Percentiles rank a stretch among this genome's conserved stretches.
phyloP scores from a whole-genome alignment of 2,888 invertebrate genomes.

The Eristalinus sepulchralis region DNA sequence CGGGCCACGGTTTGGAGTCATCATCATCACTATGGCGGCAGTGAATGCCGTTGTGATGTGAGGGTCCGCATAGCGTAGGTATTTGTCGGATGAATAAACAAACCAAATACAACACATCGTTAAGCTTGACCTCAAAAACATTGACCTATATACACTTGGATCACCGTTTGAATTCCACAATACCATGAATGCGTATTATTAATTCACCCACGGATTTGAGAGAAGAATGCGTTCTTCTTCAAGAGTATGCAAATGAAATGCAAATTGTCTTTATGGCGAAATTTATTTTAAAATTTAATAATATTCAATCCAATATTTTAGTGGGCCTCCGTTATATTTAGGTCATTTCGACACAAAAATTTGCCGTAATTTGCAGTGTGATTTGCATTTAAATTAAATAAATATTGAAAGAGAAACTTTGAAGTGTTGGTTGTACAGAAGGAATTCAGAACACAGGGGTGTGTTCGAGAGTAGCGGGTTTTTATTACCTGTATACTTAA shows the following conservation, averaged over 20 bases:
- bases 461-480: too few species aligned
- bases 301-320: neutral
- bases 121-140: conserved; percentile 63
- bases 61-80: conserved; percentile 1
- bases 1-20: conserved; percentile 5
- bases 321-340: conserved; percentile 6
- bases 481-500: too few species aligned
- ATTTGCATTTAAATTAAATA: neutral
- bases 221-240: neutral
- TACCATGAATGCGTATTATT: conserved; percentile 26
- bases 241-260: conserved; percentile 31
- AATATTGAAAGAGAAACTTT: conserved; percentile 15
- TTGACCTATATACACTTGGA: conserved; percentile 52
- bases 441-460: neutral
- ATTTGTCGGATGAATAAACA: conserved; percentile 59
- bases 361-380: neutral
- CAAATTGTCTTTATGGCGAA: conserved; percentile 30
- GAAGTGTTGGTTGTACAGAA: neutral
- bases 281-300: conserved; percentile 19
- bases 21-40: neutral
- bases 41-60: neutral
- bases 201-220: conserved; percentile 46
- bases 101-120: conserved; percentile 39
- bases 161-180: conserved; percentile 44
- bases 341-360: conserved; percentile 15